These are phyloP conservation scores for Drosophila prostipennis DNA, from an alignment of 2,888 invertebrate species.

Conservation along the genomic window DNA sequence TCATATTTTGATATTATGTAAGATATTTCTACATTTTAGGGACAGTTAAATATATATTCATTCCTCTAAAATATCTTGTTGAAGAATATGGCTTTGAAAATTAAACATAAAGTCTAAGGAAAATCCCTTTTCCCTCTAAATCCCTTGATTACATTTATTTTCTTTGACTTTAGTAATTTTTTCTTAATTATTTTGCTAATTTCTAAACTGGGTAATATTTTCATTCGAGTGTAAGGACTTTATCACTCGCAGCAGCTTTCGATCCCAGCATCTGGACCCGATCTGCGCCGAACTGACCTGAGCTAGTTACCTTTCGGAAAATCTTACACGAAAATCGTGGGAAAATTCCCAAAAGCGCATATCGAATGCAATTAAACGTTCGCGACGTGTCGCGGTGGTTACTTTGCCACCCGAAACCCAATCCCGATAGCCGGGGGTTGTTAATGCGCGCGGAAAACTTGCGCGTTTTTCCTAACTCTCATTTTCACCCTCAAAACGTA, in stretches of 20 bases:
- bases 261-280: constrained; percentile 46
- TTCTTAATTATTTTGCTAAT: neutral
- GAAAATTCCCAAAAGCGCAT: constrained; percentile 77
- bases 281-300: constrained; percentile 24
- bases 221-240: constrained; percentile 26
- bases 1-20: no score
- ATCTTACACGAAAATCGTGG: constrained; percentile 75
- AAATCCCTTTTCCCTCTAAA: no score
- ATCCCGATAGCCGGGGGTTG: constrained; percentile 30
- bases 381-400: constrained; percentile 69
- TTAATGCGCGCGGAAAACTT: constrained; percentile 58
- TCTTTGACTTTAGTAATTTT: neutral
- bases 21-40: no score
- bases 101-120: no score
- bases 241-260: constrained; percentile 41
- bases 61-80: no score
- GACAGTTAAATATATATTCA: no score
- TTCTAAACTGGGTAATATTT: neutral
- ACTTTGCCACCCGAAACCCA: constrained; percentile 34
- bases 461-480: constrained; percentile 53
- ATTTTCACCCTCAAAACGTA: constrained; percentile 69
- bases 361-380: constrained; percentile 76
- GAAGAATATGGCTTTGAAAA: no score
- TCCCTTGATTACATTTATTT: no score
- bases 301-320: constrained; percentile 55